Conservation (phyloP, 1,140 invertebrate genomes). For the Nasonia longicornis region DNA sequence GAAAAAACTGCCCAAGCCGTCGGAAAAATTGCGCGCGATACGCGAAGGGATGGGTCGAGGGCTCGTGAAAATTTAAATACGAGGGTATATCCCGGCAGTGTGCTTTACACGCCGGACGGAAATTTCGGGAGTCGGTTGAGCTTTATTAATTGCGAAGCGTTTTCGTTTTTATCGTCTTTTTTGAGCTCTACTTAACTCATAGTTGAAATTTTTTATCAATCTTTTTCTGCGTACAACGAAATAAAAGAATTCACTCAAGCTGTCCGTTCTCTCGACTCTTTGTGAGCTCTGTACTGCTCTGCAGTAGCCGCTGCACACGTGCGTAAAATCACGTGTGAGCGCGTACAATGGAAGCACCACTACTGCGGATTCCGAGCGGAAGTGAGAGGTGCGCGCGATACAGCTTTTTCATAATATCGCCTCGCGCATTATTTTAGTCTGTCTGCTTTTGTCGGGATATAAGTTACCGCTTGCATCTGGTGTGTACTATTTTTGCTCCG, state of each 20-base stretch:
- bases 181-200: no score
- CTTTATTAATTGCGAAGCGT: no score
- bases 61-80: no score
- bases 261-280: neutral
- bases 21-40: neutral
- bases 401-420: neutral
- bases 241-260: neutral
- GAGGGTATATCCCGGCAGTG: no score
- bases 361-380: neutral
- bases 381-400: neutral
- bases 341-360: neutral
- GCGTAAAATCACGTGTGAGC: slow-evolving; percentile 18
- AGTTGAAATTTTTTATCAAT: no score
- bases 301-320: slow-evolving; percentile 6
- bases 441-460: neutral
- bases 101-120: neutral
- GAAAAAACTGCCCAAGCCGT: neutral
- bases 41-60: no score
- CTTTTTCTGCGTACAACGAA: neutral
- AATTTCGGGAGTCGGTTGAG: neutral
- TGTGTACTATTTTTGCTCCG: no score
- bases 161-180: no score
- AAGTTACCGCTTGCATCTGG: no score
- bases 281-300: neutral
- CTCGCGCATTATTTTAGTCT: neutral